These are phyloP conservation scores for Toxostoma redivivum DNA, from an alignment of 2,113 vertebrate species.

Conservation along the genomic window DNA sequence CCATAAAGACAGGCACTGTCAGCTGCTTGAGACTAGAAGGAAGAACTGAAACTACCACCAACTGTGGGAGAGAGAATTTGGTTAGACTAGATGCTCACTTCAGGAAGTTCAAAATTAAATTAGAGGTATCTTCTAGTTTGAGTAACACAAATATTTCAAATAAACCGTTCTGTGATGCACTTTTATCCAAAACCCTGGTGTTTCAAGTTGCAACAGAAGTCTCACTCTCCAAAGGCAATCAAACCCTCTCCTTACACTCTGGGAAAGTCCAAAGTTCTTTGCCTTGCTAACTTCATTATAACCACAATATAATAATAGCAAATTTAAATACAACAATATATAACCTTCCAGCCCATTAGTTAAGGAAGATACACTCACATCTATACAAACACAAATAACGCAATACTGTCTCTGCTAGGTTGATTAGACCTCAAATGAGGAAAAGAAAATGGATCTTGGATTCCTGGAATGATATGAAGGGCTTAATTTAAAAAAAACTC, in stretches of 20 bases:
- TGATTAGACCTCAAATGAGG: not conserved
- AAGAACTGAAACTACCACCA: not conserved
- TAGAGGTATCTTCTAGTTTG: not conserved
- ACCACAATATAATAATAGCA: not conserved
- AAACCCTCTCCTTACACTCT: not conserved
- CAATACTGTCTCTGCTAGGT: not conserved
- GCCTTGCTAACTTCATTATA: not conserved
- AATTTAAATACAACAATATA: not conserved
- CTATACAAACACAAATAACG: not conserved
- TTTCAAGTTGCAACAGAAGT: not conserved
- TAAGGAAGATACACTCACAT: not conserved
- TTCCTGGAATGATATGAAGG: not conserved
- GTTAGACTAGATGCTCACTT: not conserved
- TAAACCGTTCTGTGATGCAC: not conserved
- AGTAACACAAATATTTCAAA: not conserved
- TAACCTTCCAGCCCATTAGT: not conserved
- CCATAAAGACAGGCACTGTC: not conserved
- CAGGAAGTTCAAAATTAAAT: not conserved
- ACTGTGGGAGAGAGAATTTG: not conserved
- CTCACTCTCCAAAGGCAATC: not conserved
- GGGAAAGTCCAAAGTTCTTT: not conserved
- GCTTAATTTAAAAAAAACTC: not conserved
- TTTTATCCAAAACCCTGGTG: not conserved
- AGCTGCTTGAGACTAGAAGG: not conserved
- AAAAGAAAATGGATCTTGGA: not conserved